These are phyloP conservation scores for Crotalus viridis DNA, from an alignment of 2,113 vertebrate genomes.

Conservation along the genomic window DNA sequence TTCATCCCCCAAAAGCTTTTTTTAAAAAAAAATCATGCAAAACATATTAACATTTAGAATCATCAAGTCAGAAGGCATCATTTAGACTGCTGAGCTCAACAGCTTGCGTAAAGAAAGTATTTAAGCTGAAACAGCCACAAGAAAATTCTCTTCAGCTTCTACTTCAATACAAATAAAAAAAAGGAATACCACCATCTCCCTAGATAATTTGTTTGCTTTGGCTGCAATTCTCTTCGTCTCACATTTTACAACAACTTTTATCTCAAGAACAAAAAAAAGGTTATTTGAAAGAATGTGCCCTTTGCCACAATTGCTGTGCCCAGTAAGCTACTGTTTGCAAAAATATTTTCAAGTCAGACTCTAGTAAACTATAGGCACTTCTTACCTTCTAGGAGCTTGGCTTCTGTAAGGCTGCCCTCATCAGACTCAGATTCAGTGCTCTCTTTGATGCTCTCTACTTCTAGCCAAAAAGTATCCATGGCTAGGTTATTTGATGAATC, in stretches of 20 bases:
- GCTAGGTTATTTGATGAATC: slow-evolving; percentile 75
- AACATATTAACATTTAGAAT: background rate
- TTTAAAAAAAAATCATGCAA: background rate
- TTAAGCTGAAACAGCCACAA: background rate
- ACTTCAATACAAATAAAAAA: background rate
- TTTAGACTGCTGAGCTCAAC: background rate
- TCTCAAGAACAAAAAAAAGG: background rate
- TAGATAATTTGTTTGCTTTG: background rate
- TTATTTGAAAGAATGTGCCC: background rate
- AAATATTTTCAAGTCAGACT: slow-evolving; percentile 1
- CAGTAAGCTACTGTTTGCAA: background rate
- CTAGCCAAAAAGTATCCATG: slow-evolving; percentile 86
- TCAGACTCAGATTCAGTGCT: slow-evolving; percentile 72
- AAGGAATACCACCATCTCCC: background rate
- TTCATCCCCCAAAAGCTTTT: background rate
- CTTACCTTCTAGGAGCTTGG: slow-evolving; percentile 81
- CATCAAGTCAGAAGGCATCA: background rate
- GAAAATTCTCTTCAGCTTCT: background rate
- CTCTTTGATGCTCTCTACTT: slow-evolving; percentile 84
- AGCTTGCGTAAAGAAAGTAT: background rate
- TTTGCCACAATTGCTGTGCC: background rate
- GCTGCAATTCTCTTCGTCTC: background rate
- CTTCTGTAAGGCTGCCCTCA: slow-evolving; percentile 72
- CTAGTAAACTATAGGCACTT: slow-evolving; percentile 41
- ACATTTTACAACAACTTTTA: background rate